Evolutionary conservation across 2,888 invertebrate genomes (phyloP), one percentile per base, ranked within the genome.

Genomic region (Ametastegia equiseti): DNA sequence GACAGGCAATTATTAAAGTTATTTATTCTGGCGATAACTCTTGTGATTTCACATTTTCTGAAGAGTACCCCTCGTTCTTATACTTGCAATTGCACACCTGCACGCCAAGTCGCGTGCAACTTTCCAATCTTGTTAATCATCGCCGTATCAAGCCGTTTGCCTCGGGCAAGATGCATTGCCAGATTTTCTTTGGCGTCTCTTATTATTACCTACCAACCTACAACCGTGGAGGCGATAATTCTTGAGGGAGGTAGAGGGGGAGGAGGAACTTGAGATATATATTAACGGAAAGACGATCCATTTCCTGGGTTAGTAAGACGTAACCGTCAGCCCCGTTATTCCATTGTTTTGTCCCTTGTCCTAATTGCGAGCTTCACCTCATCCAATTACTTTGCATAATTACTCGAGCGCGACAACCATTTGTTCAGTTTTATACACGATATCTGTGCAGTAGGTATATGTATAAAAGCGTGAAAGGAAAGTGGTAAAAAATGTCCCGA

Each of bases 101-200:
- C 75, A 75, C 75, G 75, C 75, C 13, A 75, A 36, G 13, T 75
- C 54, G 75, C 75, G 75, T 75, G 75, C 75, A 75, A 45, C 75
- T 75, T 75, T 75, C 75, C 75, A 75, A 75, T 75, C 75, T 75
- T 75, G 75, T 75, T 75, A 54, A 75, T 75, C 50, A 75, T 75
- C 54, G n/a, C n/a, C n/a, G 54, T 75, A 75, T 75, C 75, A 54
- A 75, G 36, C 75, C 75, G 54, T 75, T 75, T 75, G 30, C 75
- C 13, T 19, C 9, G 39, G 5, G n/a, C 30, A 71, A 75, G 75
- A 75, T 75, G 75, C 33, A 75, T 54, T 23, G 75, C 75, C n/a
- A 75, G 75, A 75, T 75, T 54, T 54, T 75, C 75, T 50, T 54
- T n/a, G n/a, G n/a, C 75, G n/a, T 19, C 33, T 75, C 45, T 75